Conservation (phyloP, 2,113 vertebrate species). For the Daubentonia madagascariensis region DNA sequence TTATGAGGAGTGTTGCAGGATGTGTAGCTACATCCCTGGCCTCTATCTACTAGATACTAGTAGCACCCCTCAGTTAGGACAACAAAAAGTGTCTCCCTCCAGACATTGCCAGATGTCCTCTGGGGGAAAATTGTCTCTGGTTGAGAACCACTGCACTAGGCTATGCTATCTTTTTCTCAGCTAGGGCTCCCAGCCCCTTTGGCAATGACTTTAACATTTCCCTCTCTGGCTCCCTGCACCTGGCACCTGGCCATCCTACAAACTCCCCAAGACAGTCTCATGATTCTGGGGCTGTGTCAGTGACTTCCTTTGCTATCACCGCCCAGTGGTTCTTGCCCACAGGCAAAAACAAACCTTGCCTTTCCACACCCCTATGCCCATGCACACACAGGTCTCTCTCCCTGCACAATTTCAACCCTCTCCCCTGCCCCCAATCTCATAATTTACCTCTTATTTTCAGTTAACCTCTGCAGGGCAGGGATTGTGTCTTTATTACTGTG, state of each 20-base stretch:
- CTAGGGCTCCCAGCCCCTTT: neutral
- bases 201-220: neutral
- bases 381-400: neutral
- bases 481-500: constrained; percentile 5
- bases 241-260: neutral
- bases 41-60: neutral
- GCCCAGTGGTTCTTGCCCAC: neutral
- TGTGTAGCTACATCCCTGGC: neutral
- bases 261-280: neutral
- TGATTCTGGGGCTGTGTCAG: neutral
- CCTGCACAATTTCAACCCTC: neutral
- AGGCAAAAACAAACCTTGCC: neutral
- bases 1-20: neutral
- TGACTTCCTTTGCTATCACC: neutral
- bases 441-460: neutral
- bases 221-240: neutral
- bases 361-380: neutral
- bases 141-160: neutral
- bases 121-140: neutral
- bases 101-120: neutral
- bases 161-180: neutral
- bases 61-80: neutral
- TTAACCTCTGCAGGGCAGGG: neutral
- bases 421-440: neutral
- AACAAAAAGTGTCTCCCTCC: neutral